Evolutionary conservation across 2,797 vertebrate species (phyloP).

Genomic region (Smutsia gigantea): DNA sequence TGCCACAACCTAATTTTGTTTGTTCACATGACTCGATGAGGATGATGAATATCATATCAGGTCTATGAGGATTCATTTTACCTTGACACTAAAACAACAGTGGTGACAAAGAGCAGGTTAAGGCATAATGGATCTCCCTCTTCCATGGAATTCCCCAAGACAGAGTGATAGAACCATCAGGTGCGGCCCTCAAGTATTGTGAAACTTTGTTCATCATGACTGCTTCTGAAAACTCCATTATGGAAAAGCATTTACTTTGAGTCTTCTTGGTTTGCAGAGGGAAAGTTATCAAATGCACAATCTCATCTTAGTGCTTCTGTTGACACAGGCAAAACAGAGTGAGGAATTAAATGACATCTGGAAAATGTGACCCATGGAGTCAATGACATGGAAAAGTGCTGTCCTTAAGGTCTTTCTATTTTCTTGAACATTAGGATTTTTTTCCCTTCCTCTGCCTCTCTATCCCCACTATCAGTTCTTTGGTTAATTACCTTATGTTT

Average conservation of each 20-base stretch:
- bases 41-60: constrained; percentile 84
- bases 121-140: constrained; percentile 75
- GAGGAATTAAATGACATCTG: constrained; percentile 25
- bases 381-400: not conserved
- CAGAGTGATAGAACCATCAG: constrained; percentile 63
- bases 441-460: not conserved
- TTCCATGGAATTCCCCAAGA: constrained; percentile 78
- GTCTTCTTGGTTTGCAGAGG: not conserved
- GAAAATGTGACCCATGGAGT: constrained; percentile 3
- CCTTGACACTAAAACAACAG: constrained; percentile 84
- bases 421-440: not conserved
- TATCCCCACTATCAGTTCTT: not conserved
- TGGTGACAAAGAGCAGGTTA: constrained; percentile 84
- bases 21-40: constrained; percentile 80
- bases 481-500: constrained; percentile 35
- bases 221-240: constrained; percentile 43
- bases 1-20: constrained; percentile 78
- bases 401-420: not conserved
- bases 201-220: constrained; percentile 70
- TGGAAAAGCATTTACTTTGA: constrained; percentile 26
- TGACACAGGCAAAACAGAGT: not conserved
- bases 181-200: constrained; percentile 46
- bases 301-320: constrained; percentile 22
- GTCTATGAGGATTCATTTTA: constrained; percentile 79
- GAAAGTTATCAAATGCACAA: not conserved